Base-by-base conservation (phyloP, 2,113 vertebrate genomes). In the Sinocyclocheilus grahami region DNA sequence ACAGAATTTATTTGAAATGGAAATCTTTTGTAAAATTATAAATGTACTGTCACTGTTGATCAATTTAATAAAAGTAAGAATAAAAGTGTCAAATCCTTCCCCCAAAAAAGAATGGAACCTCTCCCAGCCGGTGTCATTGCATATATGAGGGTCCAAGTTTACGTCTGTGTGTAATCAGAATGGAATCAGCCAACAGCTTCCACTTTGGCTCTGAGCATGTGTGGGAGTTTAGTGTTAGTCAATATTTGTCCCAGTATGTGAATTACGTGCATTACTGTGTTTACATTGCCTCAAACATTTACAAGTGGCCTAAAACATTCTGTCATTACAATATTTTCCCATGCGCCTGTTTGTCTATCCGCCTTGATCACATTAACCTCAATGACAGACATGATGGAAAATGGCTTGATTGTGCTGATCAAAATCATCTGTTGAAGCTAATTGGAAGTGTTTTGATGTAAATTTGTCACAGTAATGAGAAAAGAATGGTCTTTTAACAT, bases 241-340 rank as follows among this genome's bases (percentile, higher is more conserved):
- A 76, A 51, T 76, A 65, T 86, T 53, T 72, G 84, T 83, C 69
- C 74, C 30, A 55, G 71, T 76, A 71, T 86, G 72, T 88, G 71
- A 46, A 22, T 77, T 81, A 83, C 58, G 53, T 39, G 53, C 71
- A 27, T 82, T 46, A 46, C 67, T 76, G 20, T 77, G 80, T 87
- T 87, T 86, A 87, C 74, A 87, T 78, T 78, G 74, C 62, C 48
- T 76, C 42, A 76, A 76, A 76, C 72, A 76, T 76, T 76, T 48
- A 76, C 51, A 77, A 76, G 83, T 33, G 63, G 63, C 74, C 48
- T 78, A 72, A 87, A 83, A 77, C n/a, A 60, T 83, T 63, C 30
- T 83, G 39, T 69, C 65, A 5, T 80, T 85, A 80, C 24, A 71
- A 22, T 55, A 85, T 85, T 87, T 87, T 87, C 82, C 65, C 76